Evolutionary conservation across 2,888 invertebrate species (phyloP), one percentile per base, ranked within the genome.

Genomic region (Acheta domesticus): DNA sequence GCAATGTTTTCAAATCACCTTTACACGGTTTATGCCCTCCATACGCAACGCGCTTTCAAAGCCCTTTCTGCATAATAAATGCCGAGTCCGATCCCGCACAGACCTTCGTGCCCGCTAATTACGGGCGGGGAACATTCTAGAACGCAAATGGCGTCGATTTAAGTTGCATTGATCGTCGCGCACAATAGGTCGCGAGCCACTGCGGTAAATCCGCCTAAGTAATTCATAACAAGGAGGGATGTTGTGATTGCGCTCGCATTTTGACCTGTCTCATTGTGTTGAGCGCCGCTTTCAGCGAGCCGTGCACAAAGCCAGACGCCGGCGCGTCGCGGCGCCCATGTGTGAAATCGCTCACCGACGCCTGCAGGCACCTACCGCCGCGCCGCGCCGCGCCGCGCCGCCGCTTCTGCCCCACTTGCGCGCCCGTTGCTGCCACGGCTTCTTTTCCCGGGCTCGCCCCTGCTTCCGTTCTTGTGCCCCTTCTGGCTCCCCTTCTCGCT

Each of bases 211-310:
- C 62, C n/a, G 62, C 16, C 62, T 62, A 62, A 19, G n/a, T 62
- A 62, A 62, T 62, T 62, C 62, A 62, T 62, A 62, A 62, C 62
- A n/a, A 62, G 62, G 12, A 62, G 16, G 62, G 62, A 62, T 62
- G 62, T 62, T 62, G 62, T 62, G 62, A 62, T 62, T 62, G 62
- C 62, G 62, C 14, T n/a, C 62, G 62, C 62, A n/a, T 62, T 62
- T 62, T 62, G 62, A 62, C 62, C 62, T 62, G 62, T 62, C 62
- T 5, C n/a, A 14, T 14, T 62, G 62, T 62, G 62, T 62, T 62
- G 11, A n/a, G 16, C 62, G 62, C n/a, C 62, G 62, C n/a, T 19
- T 62, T 62, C 62, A 62, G 16, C 62, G 62, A n/a, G 36, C 36
- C 36, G 36, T 36, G 36, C 36, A 8, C 36, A 36, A 36, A 36